phyloP scores from a whole-genome alignment of 2,113 vertebrate species.

The Pomatorhinus ruficollis region DNA sequence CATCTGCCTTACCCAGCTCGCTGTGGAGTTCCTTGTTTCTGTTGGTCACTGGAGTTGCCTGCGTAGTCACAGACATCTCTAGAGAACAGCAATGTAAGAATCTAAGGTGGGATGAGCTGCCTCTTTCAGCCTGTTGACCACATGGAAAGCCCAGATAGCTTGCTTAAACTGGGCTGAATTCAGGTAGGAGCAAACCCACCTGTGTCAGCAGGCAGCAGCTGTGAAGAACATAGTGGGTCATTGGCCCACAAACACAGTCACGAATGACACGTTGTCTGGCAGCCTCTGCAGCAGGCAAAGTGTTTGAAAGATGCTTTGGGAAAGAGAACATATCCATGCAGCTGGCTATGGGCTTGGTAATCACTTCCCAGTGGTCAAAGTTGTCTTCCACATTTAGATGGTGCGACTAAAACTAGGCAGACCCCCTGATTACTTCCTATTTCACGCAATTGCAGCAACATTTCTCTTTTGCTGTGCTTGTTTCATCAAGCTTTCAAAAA shows the following conservation, averaged over 20 bases:
- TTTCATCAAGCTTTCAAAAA: constrained; percentile 9
- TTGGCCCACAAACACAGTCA: rapidly evolving
- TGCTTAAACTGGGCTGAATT: neutral
- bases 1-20: neutral
- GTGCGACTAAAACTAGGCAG: neutral
- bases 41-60: neutral
- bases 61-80: neutral
- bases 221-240: rapidly evolving
- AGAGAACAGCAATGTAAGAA: neutral
- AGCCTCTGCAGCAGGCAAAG: neutral
- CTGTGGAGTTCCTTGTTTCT: neutral
- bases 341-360: neutral
- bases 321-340: neutral
- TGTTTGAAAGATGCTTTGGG: neutral
- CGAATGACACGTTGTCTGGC: rapidly evolving
- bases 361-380: neutral
- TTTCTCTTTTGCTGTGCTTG: neutral
- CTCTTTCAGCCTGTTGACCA: neutral
- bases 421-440: neutral
- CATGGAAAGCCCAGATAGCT: neutral
- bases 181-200: neutral
- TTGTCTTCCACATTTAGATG: neutral
- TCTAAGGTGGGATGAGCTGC: neutral
- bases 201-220: neutral
- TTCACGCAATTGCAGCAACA: neutral